These are phyloP conservation scores for Lucinisca nassula DNA, from an alignment of 2,888 invertebrate species.

Conservation along the genomic window DNA sequence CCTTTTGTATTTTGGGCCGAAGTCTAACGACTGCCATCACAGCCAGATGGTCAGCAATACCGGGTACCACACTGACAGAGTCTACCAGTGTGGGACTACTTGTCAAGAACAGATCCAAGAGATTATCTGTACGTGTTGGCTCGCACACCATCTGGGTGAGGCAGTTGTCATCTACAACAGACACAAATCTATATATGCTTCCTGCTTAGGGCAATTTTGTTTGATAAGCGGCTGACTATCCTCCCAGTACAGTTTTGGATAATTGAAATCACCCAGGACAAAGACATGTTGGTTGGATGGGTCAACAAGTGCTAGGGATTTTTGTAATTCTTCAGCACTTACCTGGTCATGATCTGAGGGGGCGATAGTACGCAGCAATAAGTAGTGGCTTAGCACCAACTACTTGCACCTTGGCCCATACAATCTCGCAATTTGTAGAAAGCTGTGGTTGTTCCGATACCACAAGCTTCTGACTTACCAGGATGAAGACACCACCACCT, in stretches of 20 bases:
- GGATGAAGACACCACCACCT: constrained; percentile 11
- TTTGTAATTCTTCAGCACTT: neutral
- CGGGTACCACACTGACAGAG: neutral
- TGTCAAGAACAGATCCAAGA: no score
- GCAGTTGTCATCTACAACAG: neutral
- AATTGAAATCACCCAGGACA: constrained; percentile 10
- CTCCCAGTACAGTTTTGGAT: neutral
- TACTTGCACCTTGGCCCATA: neutral
- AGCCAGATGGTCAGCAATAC: neutral
- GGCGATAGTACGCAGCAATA: constrained; percentile 1
- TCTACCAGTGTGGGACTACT: neutral
- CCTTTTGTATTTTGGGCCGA: no score
- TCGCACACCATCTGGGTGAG: neutral
- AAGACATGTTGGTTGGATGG: neutral
- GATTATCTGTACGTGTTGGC: neutral
- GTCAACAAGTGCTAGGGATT: constrained; percentile 1
- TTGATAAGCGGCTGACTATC: neutral
- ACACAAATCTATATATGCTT: neutral
- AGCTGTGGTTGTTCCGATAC: constrained; percentile 1
- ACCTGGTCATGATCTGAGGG: constrained; percentile 1
- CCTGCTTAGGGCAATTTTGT: neutral
- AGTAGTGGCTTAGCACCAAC: neutral
- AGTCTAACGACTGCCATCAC: neutral
- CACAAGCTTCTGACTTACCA: neutral
- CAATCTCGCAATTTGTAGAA: neutral